Base-by-base conservation (phyloP, 1,140 invertebrate genomes). In the Lepidurus packardi region DNA sequence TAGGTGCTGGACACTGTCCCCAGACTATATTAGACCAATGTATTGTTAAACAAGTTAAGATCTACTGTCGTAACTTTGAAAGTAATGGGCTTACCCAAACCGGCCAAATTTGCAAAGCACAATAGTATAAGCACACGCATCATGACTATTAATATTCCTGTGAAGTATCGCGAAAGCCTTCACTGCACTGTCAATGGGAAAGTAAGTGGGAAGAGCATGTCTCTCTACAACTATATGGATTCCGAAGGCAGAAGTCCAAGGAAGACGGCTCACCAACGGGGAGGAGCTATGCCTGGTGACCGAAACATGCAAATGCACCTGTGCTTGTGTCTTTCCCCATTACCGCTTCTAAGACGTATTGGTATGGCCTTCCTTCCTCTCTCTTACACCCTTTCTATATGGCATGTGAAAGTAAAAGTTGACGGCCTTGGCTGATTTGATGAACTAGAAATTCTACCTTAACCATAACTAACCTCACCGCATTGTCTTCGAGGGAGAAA, bases 1-100 rank as follows among this genome's bases (percentile, higher is more conserved):
- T 91, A 77, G 89, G 87, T 77, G 91, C 89, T 1, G 92, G 92
- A 82, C 92, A 93, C 80, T 90, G 86, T 65, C 53, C 53, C 53
- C 53, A 65, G 1, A 21, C 53, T 65, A n/a, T 7, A 21, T 13
- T 65, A n/a, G 1, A 65, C 6, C 21, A 65, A 65, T n/a, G 6
- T 13, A n/a, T n/a, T n/a, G 25, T 25, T 25, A 25, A 25, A 25
- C 25, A 65, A 47, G 16, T 11, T 16, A 65, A 5, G 6, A 3
- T 65, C 21, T 65, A 65, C 13, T 65, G 13, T 65, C 13, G 21
- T 47, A 5, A 47, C 1, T 6, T 47, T 11, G 5, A 16, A 47
- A 47, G 4, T 21, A 21, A n/a, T 9, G 16, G 7, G 21, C 53
- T 65, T 65, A 65, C 53, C 53, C 21, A 65, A 65, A 7, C 53